phyloP scores from a whole-genome alignment of 30 jellyfish, hydroid and myxozoan genomes.

The Phacellophora camtschatica region DNA sequence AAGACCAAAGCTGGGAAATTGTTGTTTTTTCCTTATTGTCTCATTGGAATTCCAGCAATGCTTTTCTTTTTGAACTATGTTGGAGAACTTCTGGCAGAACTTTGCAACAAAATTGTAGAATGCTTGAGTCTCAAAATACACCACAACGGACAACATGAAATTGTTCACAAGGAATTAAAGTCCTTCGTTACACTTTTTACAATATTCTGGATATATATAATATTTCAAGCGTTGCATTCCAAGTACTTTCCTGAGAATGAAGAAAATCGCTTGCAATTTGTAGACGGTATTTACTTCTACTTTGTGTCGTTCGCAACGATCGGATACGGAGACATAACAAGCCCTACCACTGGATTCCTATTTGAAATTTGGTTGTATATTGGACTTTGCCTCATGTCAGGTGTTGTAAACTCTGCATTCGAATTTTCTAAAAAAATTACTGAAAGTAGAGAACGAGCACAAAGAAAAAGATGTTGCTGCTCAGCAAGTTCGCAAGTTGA shows the following conservation, averaged over 20 bases:
- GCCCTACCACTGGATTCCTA: constrained; percentile 28
- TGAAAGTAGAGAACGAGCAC: background rate
- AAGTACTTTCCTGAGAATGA: background rate
- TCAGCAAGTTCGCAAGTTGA: background rate
- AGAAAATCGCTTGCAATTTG: background rate
- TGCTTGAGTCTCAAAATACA: background rate
- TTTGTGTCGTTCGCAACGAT: constrained; percentile 63
- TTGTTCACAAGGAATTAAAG: constrained; percentile 42
- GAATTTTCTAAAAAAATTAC: constrained; percentile 14
- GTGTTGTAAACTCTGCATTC: constrained; percentile 41
- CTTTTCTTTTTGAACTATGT: constrained; percentile 36
- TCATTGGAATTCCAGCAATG: constrained; percentile 63
- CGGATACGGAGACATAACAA: constrained; percentile 68
- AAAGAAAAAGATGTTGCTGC: background rate
- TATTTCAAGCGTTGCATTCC: constrained; percentile 14
- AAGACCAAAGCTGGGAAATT: constrained; percentile 53
- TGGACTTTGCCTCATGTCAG: constrained; percentile 63
- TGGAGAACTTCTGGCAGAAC: constrained; percentile 37
- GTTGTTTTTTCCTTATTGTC: constrained; percentile 44
- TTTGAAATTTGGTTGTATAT: constrained; percentile 47
- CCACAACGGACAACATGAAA: background rate
- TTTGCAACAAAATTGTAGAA: background rate
- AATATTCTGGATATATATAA: constrained; percentile 24
- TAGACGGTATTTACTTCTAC: constrained; percentile 52
- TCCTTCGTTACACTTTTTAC: constrained; percentile 5